Evolutionary conservation across 2,113 vertebrate species (phyloP), one percentile per base, ranked within the genome.

Genomic region (Mustela lutreola): DNA sequence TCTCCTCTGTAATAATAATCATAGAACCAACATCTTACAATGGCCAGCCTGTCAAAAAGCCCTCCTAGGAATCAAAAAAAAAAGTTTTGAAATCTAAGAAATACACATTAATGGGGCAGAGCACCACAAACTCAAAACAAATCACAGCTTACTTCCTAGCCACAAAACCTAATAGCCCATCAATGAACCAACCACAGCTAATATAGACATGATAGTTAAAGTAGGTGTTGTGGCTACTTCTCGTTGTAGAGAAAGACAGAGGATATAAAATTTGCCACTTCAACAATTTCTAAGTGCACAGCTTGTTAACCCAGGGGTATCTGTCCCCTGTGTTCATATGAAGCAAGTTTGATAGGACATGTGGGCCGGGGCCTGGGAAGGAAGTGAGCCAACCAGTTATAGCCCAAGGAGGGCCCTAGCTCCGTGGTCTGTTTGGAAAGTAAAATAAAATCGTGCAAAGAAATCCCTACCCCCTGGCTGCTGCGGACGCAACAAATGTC

Each of bases 311-410:
- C 7, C 26, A 7, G 65, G 18, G 65, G 0, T 9, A 1, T 45
- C 12, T 16, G 11, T 1, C 2, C 7, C 2, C n/a, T 9, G 6
- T 3, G 45, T 8, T 10, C 7, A 18, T 36, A 21, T 7, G 45
- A 45, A 19, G 11, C 9, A 22, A 76, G 28, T 76, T 15, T 22
- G 15, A 14, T 11, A 8, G 16, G 45, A 7, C 11, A 12, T 4
- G 6, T 4, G 39, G 31, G 67, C 2, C 4, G 5, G 31, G 31
- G 33, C 19, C 76, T 1, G 11, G 53, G 19, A 15, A 60, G 11
- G 0, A 21, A 53, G 7, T 2, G 18, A 79, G 2, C 63, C 5
- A 21, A 42, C 31, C 18, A 7, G 45, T 56, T 18, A 0, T 1
- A 21, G 28, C 45, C 22, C 91, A 11, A 11, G 15, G n/a, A 16